phyloP scores from a whole-genome alignment of 2,888 invertebrate genomes.

The Epinotia nisella region DNA sequence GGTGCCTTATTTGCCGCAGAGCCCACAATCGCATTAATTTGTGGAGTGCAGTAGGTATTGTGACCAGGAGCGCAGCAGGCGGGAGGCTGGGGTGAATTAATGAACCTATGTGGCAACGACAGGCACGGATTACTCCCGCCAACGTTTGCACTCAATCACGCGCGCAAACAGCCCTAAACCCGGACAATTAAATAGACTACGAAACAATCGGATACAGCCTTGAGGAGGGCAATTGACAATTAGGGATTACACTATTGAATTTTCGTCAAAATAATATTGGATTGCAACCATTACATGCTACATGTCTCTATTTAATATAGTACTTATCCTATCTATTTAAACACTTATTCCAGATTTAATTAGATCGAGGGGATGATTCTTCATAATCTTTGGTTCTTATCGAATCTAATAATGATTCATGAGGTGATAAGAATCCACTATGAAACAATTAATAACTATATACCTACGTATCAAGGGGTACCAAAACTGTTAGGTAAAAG shows the following conservation, averaged over 20 bases:
- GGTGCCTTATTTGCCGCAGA: slow-evolving; percentile 64
- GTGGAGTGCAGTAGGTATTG: slow-evolving; percentile 75
- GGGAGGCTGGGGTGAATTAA: slow-evolving; percentile 74
- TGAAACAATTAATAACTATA: too few species aligned
- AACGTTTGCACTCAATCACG: slow-evolving; percentile 83
- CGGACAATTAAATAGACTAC: slow-evolving; percentile 80
- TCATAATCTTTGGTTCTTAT: not conserved
- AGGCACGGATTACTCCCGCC: slow-evolving; percentile 81
- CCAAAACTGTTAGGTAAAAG: too few species aligned
- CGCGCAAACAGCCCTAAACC: slow-evolving; percentile 82
- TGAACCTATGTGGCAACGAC: slow-evolving; percentile 81
- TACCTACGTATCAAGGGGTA: too few species aligned
- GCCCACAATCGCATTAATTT: slow-evolving; percentile 81
- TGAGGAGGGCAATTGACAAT: slow-evolving; percentile 74
- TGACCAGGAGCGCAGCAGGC: slow-evolving; percentile 51
- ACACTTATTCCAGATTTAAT: not conserved
- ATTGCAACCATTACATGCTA: too few species aligned
- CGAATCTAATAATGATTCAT: not conserved
- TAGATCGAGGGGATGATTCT: not conserved
- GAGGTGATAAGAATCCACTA: too few species aligned
- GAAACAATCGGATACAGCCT: slow-evolving; percentile 77
- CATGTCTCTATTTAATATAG: too few species aligned
- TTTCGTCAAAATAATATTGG: not conserved
- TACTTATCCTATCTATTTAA: too few species aligned
- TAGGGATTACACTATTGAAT: slow-evolving; percentile 12